Base-by-base conservation (phyloP, 1,140 invertebrate genomes). In the Drosophila biarmipes region DNA sequence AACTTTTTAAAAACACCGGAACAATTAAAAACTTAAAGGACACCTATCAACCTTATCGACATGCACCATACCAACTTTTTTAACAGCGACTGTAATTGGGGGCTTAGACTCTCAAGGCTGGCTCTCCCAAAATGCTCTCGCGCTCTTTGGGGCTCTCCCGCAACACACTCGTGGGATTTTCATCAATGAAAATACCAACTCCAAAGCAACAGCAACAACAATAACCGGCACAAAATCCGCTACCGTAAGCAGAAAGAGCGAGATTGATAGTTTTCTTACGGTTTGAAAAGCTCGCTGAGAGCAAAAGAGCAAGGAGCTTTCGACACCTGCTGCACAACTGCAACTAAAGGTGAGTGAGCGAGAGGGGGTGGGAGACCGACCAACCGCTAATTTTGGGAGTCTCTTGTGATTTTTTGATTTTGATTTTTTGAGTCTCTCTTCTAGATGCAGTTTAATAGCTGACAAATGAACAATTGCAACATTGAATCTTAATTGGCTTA, bases 141-240 rank as follows among this genome's bases (percentile, higher is more conserved):
- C 63, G 62, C 38, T 15, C 54, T 31, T 19, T 6, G 14, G 31
- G 1, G 35, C 45, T 43, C 53, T 42, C 52, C 38, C 27, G 14
- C 58, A 31, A 45, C 56, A 38, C 31, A 46, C 45, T 59, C 56
- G 55, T 29, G 48, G 56, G 52, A 76, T 89, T 87, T 87, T 87
- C 75, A 87, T 87, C 79, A 87, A 87, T 87, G 84, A 89, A 87
- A 73, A 76, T 56, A 54, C 51, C 37, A 55, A 74, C 43, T 63
- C 56, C 54, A 31, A 40, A 38, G 49, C 57, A 57, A 76, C 12
- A 77, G 37, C 78, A 86, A 82, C 75, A 89, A 89, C 80, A 78
- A 62, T 61, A 72, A 76, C 84, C 84, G 84, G 84, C 84, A 79
- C 37, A 67, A 75, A 59, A 62, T 58, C 78, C 74, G 82, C 72